phyloP scores from a whole-genome alignment of 2,113 vertebrate genomes.

The Etheostoma cragini region DNA sequence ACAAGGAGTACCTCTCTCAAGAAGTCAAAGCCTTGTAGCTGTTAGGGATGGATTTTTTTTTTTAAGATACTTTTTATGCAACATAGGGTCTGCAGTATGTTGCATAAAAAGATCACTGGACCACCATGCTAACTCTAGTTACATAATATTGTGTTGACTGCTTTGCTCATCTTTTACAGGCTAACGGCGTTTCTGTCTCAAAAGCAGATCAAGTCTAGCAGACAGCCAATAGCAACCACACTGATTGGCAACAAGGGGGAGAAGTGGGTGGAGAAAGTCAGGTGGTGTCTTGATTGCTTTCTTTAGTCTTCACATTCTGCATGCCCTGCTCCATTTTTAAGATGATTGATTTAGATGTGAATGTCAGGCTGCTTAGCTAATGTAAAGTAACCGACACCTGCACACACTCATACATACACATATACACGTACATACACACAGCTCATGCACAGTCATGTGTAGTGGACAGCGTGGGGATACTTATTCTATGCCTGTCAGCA shows the following conservation, averaged over 20 bases:
- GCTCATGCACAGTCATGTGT: not conserved
- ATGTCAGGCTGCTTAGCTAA: slow-evolving; percentile 24
- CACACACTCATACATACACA: not conserved
- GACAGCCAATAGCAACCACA: slow-evolving; percentile 52
- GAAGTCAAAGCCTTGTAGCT: not conserved
- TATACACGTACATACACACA: not conserved
- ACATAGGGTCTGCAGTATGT: not conserved
- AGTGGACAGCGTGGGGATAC: not conserved
- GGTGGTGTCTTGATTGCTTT: slow-evolving; percentile 59
- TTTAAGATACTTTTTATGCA: not conserved
- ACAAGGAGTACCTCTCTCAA: not conserved
- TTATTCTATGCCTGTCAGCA: not conserved
- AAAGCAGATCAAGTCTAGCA: slow-evolving; percentile 50
- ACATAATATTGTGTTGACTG: not conserved
- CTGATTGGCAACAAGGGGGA: slow-evolving; percentile 59
- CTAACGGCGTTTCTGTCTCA: slow-evolving; percentile 34
- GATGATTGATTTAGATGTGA: slow-evolving; percentile 50
- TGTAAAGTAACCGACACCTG: not conserved
- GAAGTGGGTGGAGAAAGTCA: slow-evolving; percentile 34
- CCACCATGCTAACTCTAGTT: not conserved
- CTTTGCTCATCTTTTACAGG: slow-evolving; percentile 7
- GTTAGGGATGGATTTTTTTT: not conserved
- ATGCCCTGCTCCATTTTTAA: slow-evolving; percentile 34
- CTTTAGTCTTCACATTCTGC: slow-evolving; percentile 25
- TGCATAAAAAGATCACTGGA: not conserved